Percentiles rank a stretch among this genome's conserved stretches.
phyloP scores from a whole-genome alignment of 2,888 invertebrate species.

The Lydus trimaculatus region DNA sequence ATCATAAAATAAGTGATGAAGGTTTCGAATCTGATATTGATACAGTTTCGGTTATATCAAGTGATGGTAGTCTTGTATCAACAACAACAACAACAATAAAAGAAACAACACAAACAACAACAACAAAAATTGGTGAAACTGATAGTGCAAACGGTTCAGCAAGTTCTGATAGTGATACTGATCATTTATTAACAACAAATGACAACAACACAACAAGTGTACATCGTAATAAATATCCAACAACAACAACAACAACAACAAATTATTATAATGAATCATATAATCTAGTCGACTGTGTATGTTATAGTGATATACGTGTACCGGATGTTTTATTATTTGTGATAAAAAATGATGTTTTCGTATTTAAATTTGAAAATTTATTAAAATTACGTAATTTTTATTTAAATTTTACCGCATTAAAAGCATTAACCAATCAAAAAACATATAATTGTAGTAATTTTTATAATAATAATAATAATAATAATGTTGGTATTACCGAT shows the following conservation, averaged over 20 bases:
- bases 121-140: conserved; percentile 51
- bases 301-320: conserved; percentile 58
- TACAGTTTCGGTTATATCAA: conserved; percentile 57
- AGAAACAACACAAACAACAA: conserved; percentile 37
- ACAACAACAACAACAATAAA: conserved; percentile 39
- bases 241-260: conserved; percentile 12
- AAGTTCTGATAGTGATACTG: conserved; percentile 56
- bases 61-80: conserved; percentile 54
- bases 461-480: background rate
- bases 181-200: conserved; percentile 23
- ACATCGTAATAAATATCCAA: background rate
- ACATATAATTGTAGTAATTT: conserved; percentile 46
- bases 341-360: conserved; percentile 55
- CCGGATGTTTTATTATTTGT: conserved; percentile 58
- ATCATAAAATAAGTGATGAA: conserved; percentile 52
- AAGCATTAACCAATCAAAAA: conserved; percentile 58
- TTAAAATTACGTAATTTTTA: conserved; percentile 53
- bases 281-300: conserved; percentile 59
- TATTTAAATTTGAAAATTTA: conserved; percentile 56
- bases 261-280: conserved; percentile 46
- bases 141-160: conserved; percentile 60
- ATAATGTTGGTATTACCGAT: background rate
- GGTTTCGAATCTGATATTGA: conserved; percentile 63
- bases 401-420: conserved; percentile 56
- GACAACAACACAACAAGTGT: too few species aligned